These are phyloP conservation scores for Scaptodrosophila lebanonensis DNA, from an alignment of 1,140 invertebrate species.

Conservation along the genomic window DNA sequence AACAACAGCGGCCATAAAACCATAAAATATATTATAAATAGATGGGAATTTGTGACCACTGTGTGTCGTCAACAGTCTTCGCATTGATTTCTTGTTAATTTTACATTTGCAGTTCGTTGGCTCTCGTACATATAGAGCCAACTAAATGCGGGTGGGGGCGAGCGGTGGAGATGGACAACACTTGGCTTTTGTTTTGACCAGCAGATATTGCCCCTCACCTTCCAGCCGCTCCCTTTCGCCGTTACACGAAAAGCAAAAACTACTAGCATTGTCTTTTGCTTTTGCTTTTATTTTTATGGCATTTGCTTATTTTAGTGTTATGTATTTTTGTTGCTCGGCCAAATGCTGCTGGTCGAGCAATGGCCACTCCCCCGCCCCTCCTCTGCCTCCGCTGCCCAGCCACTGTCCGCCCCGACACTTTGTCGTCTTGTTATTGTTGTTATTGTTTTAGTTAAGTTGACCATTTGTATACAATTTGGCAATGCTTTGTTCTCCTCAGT, in stretches of 20 bases:
- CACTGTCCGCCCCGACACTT: no score
- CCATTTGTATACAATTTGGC: constrained; percentile 72
- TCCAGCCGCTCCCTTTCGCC: constrained; percentile 37
- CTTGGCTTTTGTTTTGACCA: constrained; percentile 30
- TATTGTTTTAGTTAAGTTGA: constrained; percentile 75
- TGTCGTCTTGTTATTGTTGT: no score
- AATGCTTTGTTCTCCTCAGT: constrained; percentile 32
- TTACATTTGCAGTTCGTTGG: constrained; percentile 70
- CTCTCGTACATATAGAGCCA: constrained; percentile 25
- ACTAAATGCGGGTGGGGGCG: no score
- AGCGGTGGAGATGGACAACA: no score
- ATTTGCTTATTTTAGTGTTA: constrained; percentile 53
- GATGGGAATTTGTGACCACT: not conserved
- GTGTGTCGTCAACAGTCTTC: constrained; percentile 41
- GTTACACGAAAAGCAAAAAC: no score
- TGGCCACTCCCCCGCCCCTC: constrained; percentile 10
- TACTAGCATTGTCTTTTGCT: constrained; percentile 60
- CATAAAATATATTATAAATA: no score
- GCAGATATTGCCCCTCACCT: not conserved
- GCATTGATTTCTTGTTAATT: constrained; percentile 73
- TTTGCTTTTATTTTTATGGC: constrained; percentile 56
- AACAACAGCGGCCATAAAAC: no score
- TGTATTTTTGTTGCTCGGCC: no score
- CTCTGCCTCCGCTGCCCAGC: constrained; percentile 11
- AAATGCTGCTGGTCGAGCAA: no score